These are phyloP conservation scores for Leptodactylus fallax DNA, from an alignment of 2,797 vertebrate genomes.

Conservation along the genomic window DNA sequence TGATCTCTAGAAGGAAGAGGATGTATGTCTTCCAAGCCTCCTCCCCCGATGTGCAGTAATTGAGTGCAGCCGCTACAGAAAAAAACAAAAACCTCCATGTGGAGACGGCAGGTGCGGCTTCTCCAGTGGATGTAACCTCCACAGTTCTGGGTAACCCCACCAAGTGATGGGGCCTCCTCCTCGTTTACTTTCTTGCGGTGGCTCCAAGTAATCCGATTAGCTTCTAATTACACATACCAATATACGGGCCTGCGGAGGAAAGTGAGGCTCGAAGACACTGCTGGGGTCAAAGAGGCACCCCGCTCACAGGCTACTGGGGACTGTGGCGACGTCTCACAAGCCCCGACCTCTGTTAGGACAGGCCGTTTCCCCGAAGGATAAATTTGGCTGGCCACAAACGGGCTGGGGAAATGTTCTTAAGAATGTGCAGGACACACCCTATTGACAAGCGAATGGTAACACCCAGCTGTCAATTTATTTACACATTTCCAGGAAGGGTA, in stretches of 20 bases:
- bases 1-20: conserved; percentile 75
- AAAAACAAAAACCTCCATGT: conserved; percentile 51
- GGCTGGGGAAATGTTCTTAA: too few species aligned
- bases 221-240: conserved; percentile 22
- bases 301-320: too few species aligned
- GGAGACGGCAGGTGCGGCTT: conserved; percentile 69
- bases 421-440: too few species aligned
- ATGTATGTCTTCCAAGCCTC: conserved; percentile 70
- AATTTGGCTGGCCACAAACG: too few species aligned
- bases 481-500: neutral
- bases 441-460: too few species aligned
- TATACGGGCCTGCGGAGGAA: neutral
- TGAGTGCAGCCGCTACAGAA: conserved; percentile 67
- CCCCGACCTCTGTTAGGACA: neutral
- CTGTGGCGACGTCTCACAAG: too few species aligned
- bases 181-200: neutral
- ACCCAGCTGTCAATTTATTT: neutral
- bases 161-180: conserved; percentile 13
- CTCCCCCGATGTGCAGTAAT: conserved; percentile 69
- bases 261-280: neutral
- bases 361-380: too few species aligned
- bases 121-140: conserved; percentile 62
- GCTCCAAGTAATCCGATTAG: conserved; percentile 44
- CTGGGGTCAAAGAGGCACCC: neutral
- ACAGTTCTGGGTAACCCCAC: conserved; percentile 25